phyloP scores from a whole-genome alignment of 2,797 vertebrate genomes.

The Sternarchorhynchus goeldii region DNA sequence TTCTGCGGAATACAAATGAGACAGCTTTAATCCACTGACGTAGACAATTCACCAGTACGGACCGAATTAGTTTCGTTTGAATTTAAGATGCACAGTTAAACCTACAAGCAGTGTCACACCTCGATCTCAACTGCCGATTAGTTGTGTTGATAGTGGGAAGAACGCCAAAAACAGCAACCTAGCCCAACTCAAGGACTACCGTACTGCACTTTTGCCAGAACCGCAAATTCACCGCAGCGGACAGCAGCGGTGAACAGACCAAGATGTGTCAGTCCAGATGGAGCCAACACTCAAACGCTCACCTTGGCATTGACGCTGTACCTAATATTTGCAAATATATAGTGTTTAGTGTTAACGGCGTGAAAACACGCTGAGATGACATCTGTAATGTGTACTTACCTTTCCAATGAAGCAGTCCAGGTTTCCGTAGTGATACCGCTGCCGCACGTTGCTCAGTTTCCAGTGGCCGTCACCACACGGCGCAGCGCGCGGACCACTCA shows the following conservation, averaged over 20 bases:
- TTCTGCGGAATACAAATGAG: slow-evolving; percentile 28
- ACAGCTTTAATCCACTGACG: slow-evolving; percentile 11
- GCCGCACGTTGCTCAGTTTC: slow-evolving; percentile 33
- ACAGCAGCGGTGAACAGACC: slow-evolving; percentile 27
- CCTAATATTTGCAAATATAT: not conserved
- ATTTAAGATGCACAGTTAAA: no score
- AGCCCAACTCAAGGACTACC: slow-evolving; percentile 8
- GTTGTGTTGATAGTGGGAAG: no score
- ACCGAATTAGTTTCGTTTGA: no score
- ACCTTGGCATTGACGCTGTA: not conserved
- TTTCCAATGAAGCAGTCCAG: slow-evolving; percentile 60
- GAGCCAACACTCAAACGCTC: slow-evolving; percentile 10
- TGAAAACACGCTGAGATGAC: not conserved
- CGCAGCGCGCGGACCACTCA: slow-evolving; percentile 1
- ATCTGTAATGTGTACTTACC: slow-evolving; percentile 44
- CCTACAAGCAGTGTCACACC: no score
- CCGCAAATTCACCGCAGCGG: slow-evolving; percentile 43
- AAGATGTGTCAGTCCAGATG: not conserved
- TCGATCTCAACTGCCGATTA: no score
- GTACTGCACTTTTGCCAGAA: slow-evolving; percentile 29
- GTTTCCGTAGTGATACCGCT: slow-evolving; percentile 50
- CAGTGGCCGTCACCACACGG: slow-evolving; percentile 34
- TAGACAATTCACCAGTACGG: not conserved
- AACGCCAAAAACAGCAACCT: no score
- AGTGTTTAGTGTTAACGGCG: no score